Conservation (phyloP, 2,888 invertebrate species). For the Pseudococcus longispinus region DNA sequence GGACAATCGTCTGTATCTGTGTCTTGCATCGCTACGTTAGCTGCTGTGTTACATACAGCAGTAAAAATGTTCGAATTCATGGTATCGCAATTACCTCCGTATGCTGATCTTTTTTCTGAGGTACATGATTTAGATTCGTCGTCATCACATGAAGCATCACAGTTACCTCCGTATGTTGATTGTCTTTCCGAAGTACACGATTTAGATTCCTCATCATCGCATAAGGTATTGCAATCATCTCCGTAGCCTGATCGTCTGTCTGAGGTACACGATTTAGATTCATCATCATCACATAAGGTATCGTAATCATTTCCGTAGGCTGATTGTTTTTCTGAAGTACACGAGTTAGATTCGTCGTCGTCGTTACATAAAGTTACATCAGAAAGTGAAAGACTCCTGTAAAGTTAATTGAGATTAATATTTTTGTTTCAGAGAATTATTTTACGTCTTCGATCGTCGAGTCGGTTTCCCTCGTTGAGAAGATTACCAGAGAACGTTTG, state of each 20-base stretch:
- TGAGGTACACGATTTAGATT: not conserved
- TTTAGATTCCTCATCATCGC: not conserved
- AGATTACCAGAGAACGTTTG: not conserved
- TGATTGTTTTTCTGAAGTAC: not conserved
- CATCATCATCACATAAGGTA: not conserved
- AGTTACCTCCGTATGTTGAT: not conserved
- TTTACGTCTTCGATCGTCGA: not conserved
- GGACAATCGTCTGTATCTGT: not conserved
- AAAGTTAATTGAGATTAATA: conserved; percentile 13
- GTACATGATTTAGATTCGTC: not conserved
- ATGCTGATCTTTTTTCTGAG: not conserved
- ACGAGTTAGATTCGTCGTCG: not conserved
- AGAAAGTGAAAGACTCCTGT: not conserved
- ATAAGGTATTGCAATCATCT: not conserved
- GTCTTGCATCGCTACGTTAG: not conserved
- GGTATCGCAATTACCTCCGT: not conserved
- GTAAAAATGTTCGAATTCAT: not conserved
- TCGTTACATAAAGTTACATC: not conserved
- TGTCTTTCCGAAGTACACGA: not conserved
- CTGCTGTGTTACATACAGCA: not conserved
- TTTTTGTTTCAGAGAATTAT: not conserved
- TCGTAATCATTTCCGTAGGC: not conserved
- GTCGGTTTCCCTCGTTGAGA: not conserved
- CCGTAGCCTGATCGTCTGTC: not conserved
- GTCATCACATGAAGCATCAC: no score